These are phyloP conservation scores for Pelobates fuscus DNA, from an alignment of 2,113 vertebrate species.

Conservation along the genomic window DNA sequence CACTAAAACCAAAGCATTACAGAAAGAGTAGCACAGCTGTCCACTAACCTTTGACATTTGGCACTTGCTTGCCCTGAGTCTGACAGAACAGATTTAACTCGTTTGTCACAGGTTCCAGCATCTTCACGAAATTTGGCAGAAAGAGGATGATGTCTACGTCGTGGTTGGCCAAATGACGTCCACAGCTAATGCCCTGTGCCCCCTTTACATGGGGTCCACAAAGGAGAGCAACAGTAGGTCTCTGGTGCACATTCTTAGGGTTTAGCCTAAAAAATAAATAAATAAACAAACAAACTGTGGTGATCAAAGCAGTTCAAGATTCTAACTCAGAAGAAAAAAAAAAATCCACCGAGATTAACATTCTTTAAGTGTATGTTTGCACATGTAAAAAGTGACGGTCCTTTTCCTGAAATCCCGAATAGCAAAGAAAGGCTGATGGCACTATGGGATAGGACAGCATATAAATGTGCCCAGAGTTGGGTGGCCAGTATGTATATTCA, in stretches of 20 bases:
- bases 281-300: not conserved
- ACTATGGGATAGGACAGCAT: too few species aligned
- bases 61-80: slow-evolving; percentile 89
- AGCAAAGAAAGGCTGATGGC: too few species aligned
- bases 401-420: too few species aligned
- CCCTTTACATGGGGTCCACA: slow-evolving; percentile 95
- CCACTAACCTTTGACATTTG: slow-evolving; percentile 88
- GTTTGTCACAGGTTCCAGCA: slow-evolving; percentile 91
- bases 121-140: slow-evolving; percentile 95
- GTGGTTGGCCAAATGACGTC: slow-evolving; percentile 94
- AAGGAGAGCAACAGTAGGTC: slow-evolving; percentile 88
- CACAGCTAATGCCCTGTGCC: slow-evolving; percentile 96
- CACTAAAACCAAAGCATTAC: too few species aligned
- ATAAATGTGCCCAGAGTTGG: too few species aligned
- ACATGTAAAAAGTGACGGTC: too few species aligned
- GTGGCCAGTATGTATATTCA: too few species aligned
- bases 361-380: too few species aligned
- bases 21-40: too few species aligned
- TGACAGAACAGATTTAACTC: slow-evolving; percentile 92
- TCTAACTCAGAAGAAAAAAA: too few species aligned
- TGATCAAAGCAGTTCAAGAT: not conserved
- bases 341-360: not conserved
- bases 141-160: slow-evolving; percentile 94
- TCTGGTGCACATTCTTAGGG: slow-evolving; percentile 95
- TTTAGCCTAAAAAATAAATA: slow-evolving; percentile 79